A percentile compares a stretch with the other conserved stretches of the same genome.
phyloP scores from a whole-genome alignment of 53 echinoderm and acorn worm genomes.

The Patiria pectinifera region DNA sequence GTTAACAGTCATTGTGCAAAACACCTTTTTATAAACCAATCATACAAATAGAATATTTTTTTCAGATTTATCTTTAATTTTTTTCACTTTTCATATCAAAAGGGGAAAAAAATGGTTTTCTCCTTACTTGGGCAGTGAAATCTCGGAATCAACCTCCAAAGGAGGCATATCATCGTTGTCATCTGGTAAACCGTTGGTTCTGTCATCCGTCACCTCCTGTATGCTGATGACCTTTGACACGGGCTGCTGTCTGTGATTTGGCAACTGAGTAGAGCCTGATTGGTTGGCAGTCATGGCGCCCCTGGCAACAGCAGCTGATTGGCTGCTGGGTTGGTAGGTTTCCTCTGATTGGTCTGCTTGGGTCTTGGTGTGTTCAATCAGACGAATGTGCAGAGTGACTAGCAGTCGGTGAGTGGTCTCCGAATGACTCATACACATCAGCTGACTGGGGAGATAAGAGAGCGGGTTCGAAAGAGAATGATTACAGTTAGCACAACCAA shows the following conservation, averaged over 20 bases:
- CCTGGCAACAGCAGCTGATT: neutral
- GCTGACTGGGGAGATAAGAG: conserved; percentile 8
- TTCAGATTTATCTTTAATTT: too few species aligned
- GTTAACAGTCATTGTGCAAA: too few species aligned
- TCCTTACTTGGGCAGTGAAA: conserved; percentile 56
- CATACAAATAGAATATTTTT: too few species aligned
- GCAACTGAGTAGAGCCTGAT: neutral
- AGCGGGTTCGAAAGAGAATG: too few species aligned
- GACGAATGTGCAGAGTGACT: conserved; percentile 18
- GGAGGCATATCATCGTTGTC: conserved; percentile 65
- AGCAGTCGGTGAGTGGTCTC: conserved; percentile 44
- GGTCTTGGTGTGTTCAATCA: conserved; percentile 34
- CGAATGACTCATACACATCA: conserved; percentile 53
- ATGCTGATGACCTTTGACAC: conserved; percentile 49
- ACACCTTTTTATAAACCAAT: too few species aligned
- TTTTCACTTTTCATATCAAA: too few species aligned
- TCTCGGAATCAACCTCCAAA: conserved; percentile 53
- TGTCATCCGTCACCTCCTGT: conserved; percentile 35
- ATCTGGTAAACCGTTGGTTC: neutral
- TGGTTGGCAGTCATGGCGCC: neutral
- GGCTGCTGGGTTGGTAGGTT: conserved; percentile 6
- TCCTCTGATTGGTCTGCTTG: conserved; percentile 13
- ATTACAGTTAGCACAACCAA: too few species aligned
- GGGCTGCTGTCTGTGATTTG: conserved; percentile 11
- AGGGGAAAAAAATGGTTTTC: neutral